These are phyloP conservation scores for Drosophila phalerata DNA, from an alignment of 2,888 invertebrate species.

Conservation along the genomic window DNA sequence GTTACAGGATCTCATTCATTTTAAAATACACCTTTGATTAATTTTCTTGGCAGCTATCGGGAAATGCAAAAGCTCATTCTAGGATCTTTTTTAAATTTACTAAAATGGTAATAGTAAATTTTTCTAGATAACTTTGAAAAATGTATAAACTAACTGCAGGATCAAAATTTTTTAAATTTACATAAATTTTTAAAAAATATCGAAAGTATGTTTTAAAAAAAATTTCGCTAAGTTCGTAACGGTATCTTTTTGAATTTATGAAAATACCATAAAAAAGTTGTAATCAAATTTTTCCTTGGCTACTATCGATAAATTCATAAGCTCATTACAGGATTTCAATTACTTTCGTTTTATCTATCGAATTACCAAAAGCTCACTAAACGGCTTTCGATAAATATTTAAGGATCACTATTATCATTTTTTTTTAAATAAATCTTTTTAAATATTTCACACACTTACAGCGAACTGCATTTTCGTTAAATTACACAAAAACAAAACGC, in stretches of 20 bases:
- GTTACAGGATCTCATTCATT: no score
- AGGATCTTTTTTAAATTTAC: no score
- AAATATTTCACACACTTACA: constrained; percentile 56
- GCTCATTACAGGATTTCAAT: background rate
- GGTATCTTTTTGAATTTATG: background rate
- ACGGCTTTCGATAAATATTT: background rate
- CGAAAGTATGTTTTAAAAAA: background rate
- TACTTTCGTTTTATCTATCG: constrained; percentile 4
- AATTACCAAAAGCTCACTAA: background rate
- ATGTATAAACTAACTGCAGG: no score
- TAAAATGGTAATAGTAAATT: no score
- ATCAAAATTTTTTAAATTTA: no score
- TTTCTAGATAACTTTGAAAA: no score
- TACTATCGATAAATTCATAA: background rate
- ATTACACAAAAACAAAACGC: constrained; percentile 33
- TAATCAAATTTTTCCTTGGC: background rate
- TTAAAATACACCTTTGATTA: no score
- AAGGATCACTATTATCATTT: constrained; percentile 7
- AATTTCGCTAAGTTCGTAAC: background rate
- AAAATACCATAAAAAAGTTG: background rate
- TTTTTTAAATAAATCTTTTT: background rate
- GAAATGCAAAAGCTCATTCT: no score
- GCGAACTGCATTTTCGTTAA: constrained; percentile 55
- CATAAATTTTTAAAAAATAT: background rate
- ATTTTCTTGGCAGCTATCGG: no score